Evolutionary conservation across 2,888 invertebrate species (phyloP).

Genomic region (Gryllus longicercus): DNA sequence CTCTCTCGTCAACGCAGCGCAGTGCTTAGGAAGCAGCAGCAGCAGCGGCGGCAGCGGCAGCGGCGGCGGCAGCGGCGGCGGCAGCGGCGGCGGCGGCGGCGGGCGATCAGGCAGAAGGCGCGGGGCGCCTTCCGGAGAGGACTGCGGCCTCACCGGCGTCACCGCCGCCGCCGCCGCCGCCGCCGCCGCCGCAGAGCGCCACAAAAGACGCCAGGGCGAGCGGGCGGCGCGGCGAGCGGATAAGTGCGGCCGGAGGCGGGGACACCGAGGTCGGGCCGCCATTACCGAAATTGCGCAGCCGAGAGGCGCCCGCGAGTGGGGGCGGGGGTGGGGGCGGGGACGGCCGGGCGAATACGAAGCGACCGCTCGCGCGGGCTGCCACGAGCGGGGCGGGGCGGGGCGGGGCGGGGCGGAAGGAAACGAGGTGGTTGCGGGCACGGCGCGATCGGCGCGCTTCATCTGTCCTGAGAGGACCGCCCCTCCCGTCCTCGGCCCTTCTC

Average conservation of each 20-base stretch:
- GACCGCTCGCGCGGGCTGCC: background rate
- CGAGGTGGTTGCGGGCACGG: too few relatives aligned
- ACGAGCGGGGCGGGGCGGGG: background rate
- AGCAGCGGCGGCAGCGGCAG: too few relatives aligned
- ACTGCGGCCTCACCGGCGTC: too few relatives aligned
- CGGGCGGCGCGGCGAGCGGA: background rate
- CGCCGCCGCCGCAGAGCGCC: background rate
- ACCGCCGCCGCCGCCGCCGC: background rate
- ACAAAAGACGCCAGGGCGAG: background rate
- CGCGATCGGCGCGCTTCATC: too few relatives aligned
- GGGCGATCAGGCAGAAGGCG: too few relatives aligned
- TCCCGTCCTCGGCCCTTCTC: background rate
- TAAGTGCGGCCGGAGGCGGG: background rate
- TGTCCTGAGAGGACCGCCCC: too few relatives aligned
- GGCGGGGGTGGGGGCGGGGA: background rate
- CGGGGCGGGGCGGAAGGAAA: background rate
- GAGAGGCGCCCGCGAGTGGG: background rate
- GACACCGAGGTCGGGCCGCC: background rate
- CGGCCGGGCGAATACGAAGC: background rate
- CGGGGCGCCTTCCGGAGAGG: too few relatives aligned
- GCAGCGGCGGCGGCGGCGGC: too few relatives aligned
- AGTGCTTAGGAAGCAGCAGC: too few relatives aligned
- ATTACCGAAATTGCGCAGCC: slow-evolving; percentile 17
- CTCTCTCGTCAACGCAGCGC: too few relatives aligned
- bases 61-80: too few relatives aligned